Evolutionary conservation across 2,797 vertebrate genomes (phyloP).

Genomic region (Pygocentrus nattereri): DNA sequence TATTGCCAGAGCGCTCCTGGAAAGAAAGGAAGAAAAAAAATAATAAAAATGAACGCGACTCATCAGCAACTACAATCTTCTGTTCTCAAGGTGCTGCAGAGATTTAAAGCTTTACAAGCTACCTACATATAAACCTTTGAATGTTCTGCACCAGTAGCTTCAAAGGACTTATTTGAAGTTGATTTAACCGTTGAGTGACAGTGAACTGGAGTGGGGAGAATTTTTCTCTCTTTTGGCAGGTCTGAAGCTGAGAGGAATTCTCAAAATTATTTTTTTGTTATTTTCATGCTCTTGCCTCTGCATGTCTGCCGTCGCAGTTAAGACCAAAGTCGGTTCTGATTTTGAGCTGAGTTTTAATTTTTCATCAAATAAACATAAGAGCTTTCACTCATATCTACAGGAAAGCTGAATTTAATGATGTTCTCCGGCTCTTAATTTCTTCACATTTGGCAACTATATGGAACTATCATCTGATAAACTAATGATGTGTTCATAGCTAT

Average conservation of each 20-base stretch:
- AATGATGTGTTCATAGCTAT: no score
- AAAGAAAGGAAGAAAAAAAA: slow-evolving; percentile 53
- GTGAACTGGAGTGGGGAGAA: slow-evolving; percentile 62
- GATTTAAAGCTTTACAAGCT: slow-evolving; percentile 60
- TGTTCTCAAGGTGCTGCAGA: slow-evolving; percentile 54
- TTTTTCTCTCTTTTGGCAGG: not conserved
- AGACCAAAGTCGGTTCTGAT: no score
- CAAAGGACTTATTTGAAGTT: slow-evolving; percentile 64
- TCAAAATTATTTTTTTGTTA: slow-evolving; percentile 14
- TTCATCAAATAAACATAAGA: slow-evolving; percentile 3
- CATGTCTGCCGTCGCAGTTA: not conserved
- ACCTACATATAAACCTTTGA: slow-evolving; percentile 57
- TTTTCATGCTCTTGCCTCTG: not conserved
- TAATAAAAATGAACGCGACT: slow-evolving; percentile 68
- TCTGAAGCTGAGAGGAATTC: slow-evolving; percentile 17
- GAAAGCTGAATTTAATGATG: no score
- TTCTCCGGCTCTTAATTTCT: no score
- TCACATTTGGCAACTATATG: no score
- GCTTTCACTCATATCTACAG: not conserved
- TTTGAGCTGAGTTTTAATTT: not conserved
- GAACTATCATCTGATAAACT: no score
- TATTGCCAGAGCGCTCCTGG: slow-evolving; percentile 60
- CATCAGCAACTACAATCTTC: slow-evolving; percentile 60
- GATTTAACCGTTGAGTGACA: slow-evolving; percentile 68
- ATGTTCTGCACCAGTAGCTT: slow-evolving; percentile 54